Percentiles rank a stretch among this genome's conserved stretches.
Evolutionary conservation across 2,888 invertebrate genomes (phyloP).

Genomic region (Drosophila putrida): DNA sequence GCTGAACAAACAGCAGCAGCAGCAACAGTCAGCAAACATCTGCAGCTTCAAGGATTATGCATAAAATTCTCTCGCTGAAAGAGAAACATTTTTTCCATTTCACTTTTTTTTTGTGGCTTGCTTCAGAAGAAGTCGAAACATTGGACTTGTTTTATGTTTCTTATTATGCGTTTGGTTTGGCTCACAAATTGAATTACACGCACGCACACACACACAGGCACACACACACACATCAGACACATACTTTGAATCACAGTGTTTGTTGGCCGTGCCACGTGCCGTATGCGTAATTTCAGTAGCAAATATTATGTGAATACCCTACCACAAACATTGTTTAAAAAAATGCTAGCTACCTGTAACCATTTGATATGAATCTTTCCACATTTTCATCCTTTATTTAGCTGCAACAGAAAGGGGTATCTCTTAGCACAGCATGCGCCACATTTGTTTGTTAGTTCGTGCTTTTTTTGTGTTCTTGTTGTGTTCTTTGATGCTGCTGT

Average conservation of each 20-base stretch:
- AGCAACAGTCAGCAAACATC: conserved; percentile 38
- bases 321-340: background rate
- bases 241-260: conserved; percentile 25
- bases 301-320: conserved; percentile 28
- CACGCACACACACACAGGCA: conserved; percentile 31
- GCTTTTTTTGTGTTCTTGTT: conserved; percentile 17
- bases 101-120: conserved; percentile 6
- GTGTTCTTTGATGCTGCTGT: conserved; percentile 15
- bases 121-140: conserved; percentile 36
- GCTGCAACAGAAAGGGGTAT: conserved; percentile 20
- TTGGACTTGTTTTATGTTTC: conserved; percentile 51
- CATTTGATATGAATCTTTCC: too few relatives aligned
- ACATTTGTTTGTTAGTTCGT: background rate
- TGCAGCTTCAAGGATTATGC: conserved; percentile 62
- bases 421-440: conserved; percentile 2
- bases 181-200: conserved; percentile 72
- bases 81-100: conserved; percentile 33
- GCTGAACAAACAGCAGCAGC: conserved; percentile 43
- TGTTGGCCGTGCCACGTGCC: conserved; percentile 50
- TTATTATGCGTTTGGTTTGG: conserved; percentile 62
- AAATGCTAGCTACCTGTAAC: too few relatives aligned
- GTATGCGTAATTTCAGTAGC: conserved; percentile 53
- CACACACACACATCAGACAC: conserved; percentile 8
- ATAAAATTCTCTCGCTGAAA: conserved; percentile 49
- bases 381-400: background rate